Evolutionary conservation across 2,888 invertebrate species (phyloP).

Genomic region (Micoletzkya japonica): DNA sequence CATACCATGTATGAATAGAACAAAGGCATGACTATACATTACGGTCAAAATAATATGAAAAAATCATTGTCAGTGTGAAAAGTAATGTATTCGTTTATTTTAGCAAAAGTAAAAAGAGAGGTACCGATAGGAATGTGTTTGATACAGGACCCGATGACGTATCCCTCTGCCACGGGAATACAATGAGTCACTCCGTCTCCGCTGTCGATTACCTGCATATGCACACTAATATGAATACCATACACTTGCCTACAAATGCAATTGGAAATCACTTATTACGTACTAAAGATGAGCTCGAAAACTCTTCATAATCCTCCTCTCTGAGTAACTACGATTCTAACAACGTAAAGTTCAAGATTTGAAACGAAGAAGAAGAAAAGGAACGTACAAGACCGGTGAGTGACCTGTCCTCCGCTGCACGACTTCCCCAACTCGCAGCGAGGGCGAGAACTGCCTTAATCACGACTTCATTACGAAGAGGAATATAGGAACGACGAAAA

Average conservation of each 20-base stretch:
- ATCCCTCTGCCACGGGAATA: constrained; percentile 98
- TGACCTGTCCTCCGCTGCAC: constrained; percentile 84
- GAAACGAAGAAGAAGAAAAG: no score
- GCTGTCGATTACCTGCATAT: constrained; percentile 82
- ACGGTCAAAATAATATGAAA: no score
- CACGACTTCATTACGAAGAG: constrained; percentile 41
- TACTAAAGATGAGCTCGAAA: no score
- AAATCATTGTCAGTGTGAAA: no score
- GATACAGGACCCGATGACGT: constrained; percentile 96
- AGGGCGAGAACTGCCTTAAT: constrained; percentile 91
- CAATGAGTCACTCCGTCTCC: constrained; percentile 99
- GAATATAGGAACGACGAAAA: constrained; percentile 2
- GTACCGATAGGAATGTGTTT: constrained; percentile 99
- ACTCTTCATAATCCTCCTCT: no score
- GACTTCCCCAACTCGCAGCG: constrained; percentile 95
- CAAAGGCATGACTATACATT: no score
- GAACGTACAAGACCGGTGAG: constrained; percentile 76
- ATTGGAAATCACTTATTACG: no score
- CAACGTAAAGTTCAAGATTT: no score
- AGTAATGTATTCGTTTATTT: no score
- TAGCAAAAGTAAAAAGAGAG: background rate
- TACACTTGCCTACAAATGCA: no score
- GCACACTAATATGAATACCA: background rate
- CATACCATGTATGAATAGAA: no score
- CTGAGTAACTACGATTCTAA: no score